These are phyloP conservation scores for Forbesichthys agassizii DNA, from an alignment of 2,113 vertebrate genomes.

Conservation along the genomic window DNA sequence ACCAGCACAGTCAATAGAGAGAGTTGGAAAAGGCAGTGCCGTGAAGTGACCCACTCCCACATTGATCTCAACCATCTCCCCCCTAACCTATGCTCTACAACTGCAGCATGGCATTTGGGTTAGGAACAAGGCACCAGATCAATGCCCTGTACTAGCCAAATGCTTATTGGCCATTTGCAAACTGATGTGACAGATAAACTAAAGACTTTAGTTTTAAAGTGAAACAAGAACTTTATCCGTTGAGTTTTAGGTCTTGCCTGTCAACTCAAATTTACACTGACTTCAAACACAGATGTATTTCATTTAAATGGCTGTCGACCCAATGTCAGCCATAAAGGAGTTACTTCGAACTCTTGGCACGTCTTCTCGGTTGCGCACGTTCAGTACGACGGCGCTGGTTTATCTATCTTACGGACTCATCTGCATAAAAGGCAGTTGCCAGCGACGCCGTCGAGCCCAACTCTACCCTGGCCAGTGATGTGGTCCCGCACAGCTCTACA, in stretches of 20 bases:
- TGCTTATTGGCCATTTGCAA: slow-evolving; percentile 2
- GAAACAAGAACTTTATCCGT: neutral
- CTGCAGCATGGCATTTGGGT: slow-evolving; percentile 45
- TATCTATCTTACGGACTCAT: neutral
- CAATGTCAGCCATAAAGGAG: slow-evolving; percentile 14
- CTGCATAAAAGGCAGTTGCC: neutral
- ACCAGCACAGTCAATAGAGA: slow-evolving; percentile 30
- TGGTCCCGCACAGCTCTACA: too few species aligned
- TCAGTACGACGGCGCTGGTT: neutral
- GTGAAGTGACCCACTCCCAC: slow-evolving; percentile 31
- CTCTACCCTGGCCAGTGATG: too few species aligned
- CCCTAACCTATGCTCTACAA: slow-evolving; percentile 16
- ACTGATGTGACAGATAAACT: neutral
- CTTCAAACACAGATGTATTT: slow-evolving; percentile 53
- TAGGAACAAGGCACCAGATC: slow-evolving; percentile 27
- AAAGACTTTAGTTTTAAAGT: slow-evolving; percentile 8
- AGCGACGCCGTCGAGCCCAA: too few species aligned
- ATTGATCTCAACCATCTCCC: slow-evolving; percentile 45
- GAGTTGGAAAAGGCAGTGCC: slow-evolving; percentile 23
- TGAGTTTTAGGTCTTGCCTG: slow-evolving; percentile 39
- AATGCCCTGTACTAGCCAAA: slow-evolving; percentile 34
- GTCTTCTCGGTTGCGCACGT: neutral
- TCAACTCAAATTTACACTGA: slow-evolving; percentile 47
- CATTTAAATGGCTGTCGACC: slow-evolving; percentile 24
- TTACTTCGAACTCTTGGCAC: too few species aligned